Base-by-base conservation (phyloP, 2,113 vertebrate species). In the Aegithalos caudatus region DNA sequence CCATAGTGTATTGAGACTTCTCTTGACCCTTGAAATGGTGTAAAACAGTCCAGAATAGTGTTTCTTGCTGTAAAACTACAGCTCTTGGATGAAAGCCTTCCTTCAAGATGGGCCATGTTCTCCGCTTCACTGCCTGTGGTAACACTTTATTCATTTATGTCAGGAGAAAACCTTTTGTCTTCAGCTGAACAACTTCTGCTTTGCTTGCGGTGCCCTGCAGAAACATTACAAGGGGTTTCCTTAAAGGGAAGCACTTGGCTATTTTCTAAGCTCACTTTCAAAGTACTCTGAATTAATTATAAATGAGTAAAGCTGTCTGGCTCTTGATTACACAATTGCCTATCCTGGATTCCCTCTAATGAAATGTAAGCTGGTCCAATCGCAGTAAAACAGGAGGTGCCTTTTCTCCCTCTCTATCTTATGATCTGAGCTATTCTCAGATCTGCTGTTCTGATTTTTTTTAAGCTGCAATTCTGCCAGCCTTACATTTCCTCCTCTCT, bases 251-350 rank as follows among this genome's bases (percentile, higher is more conserved):
- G 83, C 92, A 94, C 94, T 96, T 93, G 92, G 95, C 90, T 94
- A 40, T 94, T 92, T 94, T 92, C 76, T 95, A 29, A 96, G 94
- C 93, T 96, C 88, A 88, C 88, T 96, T 96, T 97, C 93, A 95
- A 96, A 95, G 94, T 96, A 94, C 90, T 96, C 69, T 92, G 92
- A 93, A 96, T 96, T 96, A 97, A 97, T 97, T 97, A 94, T 95
- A 96, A 94, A 97, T 95, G 86, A 96, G 91, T 96, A 92, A 93
- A 95, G 92, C 88, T 4, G 86, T 72, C 93, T 96, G 86, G 96
- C 93, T 97, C 90, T 81, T 96, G 88, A 93, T 95, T 96, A 94
- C 88, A 94, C 92, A 95, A 74, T 86, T 94, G 82, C 91, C 86
- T 91, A 76, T 88, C 83, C 70, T 81, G 60, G 65, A 57, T 90